A percentile compares a stretch with the other conserved stretches of the same genome.
phyloP scores from a whole-genome alignment of 1,140 invertebrate species.

The Phocides pigmalion region DNA sequence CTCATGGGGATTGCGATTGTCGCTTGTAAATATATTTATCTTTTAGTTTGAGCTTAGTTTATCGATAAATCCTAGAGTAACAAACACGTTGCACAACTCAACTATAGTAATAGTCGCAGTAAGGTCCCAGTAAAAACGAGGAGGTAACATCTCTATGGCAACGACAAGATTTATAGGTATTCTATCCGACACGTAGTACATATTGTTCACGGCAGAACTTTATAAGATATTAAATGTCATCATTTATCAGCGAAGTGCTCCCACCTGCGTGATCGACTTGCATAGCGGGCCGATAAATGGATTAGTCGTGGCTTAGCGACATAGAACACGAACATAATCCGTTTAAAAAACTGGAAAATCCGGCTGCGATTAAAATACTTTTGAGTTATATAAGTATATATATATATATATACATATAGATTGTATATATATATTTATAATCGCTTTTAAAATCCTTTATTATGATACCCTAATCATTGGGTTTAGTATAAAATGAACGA shows the following conservation, averaged over 20 bases:
- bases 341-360: too few species aligned
- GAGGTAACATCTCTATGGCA: conserved; percentile 2
- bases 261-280: conserved; percentile 8
- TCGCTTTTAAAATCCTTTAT: too few species aligned
- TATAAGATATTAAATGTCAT: conserved; percentile 21
- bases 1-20: too few species aligned
- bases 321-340: too few species aligned
- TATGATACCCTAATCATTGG: too few species aligned
- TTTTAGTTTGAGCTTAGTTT: too few species aligned
- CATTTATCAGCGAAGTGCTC: conserved; percentile 7
- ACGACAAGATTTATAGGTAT: conserved; percentile 8
- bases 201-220: conserved; percentile 6
- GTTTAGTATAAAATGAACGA: too few species aligned
- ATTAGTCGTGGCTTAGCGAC: not conserved
- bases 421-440: too few species aligned
- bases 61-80: not conserved
- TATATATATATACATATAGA: too few species aligned
- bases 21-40: too few species aligned
- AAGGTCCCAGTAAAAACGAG: not conserved
- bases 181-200: not conserved
- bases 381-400: too few species aligned
- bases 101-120: not conserved
- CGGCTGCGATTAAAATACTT: too few species aligned
- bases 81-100: not conserved
- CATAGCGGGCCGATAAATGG: conserved; percentile 13